These are phyloP conservation scores for Serinus canaria DNA, from an alignment of 2,113 vertebrate species.

Conservation along the genomic window DNA sequence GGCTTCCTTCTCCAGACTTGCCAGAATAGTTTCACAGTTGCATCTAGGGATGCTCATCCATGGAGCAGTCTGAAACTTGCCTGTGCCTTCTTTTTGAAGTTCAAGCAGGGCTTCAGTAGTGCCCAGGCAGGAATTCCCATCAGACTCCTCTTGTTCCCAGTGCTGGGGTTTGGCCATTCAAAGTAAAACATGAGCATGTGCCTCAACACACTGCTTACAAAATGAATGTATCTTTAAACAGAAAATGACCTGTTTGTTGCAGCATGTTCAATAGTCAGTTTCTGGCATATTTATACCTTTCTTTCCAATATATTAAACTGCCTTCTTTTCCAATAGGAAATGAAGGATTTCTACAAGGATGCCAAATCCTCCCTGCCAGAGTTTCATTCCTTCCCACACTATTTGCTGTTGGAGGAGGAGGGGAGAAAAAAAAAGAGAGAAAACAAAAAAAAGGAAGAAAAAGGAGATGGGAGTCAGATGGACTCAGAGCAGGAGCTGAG, in stretches of 20 bases:
- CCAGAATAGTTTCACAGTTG: background rate
- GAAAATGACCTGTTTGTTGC: background rate
- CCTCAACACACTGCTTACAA: background rate
- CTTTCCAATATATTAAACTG: constrained; percentile 22
- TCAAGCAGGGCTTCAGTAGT: background rate
- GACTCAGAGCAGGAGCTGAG: background rate
- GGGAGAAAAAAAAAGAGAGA: background rate
- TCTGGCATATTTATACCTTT: constrained; percentile 1
- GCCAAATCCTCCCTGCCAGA: constrained; percentile 11
- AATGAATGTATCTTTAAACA: background rate
- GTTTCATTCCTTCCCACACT: constrained; percentile 34
- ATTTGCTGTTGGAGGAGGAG: background rate
- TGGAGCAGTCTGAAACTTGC: background rate
- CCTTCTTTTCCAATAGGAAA: constrained; percentile 49
- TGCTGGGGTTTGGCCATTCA: background rate
- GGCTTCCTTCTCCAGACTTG: background rate
- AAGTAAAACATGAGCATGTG: background rate
- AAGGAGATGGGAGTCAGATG: background rate
- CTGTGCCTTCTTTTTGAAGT: background rate
- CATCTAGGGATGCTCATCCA: background rate
- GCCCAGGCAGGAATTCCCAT: background rate
- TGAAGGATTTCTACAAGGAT: constrained; percentile 41
- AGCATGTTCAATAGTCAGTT: background rate
- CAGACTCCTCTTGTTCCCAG: background rate
- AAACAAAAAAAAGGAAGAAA: background rate